Conservation (phyloP, 2,113 vertebrate species). For the Leptobrachium ailaonicum region DNA sequence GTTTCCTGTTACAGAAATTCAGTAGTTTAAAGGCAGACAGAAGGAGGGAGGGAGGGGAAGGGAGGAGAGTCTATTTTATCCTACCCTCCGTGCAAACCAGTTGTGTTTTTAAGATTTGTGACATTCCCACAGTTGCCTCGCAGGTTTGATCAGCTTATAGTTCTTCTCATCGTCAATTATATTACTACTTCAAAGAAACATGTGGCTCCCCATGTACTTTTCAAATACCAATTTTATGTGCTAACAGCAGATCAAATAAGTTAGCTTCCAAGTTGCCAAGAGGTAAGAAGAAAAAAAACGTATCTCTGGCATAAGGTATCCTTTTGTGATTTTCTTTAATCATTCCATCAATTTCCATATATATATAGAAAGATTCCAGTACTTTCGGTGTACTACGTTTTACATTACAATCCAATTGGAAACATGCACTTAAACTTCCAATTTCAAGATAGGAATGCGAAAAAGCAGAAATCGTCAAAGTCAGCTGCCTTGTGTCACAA, state of each 20-base stretch:
- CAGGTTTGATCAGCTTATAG: conserved; percentile 16
- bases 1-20: no score
- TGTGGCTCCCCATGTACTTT: conserved; percentile 13
- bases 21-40: no score
- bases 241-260: conserved; percentile 33
- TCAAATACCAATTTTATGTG: conserved; percentile 22
- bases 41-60: no score
- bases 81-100: background rate
- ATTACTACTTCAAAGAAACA: conserved; percentile 36
- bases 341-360: conserved; percentile 47
- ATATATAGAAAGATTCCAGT: conserved; percentile 34
- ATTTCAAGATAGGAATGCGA: no score
- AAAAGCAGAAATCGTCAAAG: no score
- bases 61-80: no score
- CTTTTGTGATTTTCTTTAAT: conserved; percentile 35
- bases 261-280: background rate
- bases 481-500: no score
- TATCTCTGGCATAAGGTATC: conserved; percentile 16
- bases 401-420: background rate
- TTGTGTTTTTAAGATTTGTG: background rate
- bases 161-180: conserved; percentile 9
- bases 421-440: background rate
- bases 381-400: conserved; percentile 48
- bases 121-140: conserved; percentile 8
- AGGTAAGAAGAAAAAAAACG: conserved; percentile 1